Conservation (phyloP, 2,797 vertebrate species). For the Pelodytes ibericus region DNA sequence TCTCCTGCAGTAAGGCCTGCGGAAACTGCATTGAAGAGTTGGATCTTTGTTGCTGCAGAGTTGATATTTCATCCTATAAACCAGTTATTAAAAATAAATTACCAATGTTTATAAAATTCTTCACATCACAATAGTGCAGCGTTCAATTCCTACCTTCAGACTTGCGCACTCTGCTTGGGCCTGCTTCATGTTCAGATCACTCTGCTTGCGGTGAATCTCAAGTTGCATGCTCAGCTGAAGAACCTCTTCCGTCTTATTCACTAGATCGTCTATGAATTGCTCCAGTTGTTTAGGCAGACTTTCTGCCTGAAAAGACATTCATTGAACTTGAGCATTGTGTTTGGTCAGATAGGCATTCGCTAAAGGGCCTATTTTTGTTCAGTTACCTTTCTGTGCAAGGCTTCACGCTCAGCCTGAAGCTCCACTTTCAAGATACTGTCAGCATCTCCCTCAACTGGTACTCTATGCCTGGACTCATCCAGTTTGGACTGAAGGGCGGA, state of each 20-base stretch:
- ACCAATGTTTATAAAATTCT: neutral
- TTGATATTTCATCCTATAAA: constrained; percentile 18
- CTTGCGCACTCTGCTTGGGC: constrained; percentile 67
- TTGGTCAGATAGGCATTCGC: neutral
- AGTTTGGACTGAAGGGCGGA: constrained; percentile 85
- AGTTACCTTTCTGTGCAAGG: constrained; percentile 71
- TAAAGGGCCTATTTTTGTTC: neutral
- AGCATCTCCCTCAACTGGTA: constrained; percentile 62
- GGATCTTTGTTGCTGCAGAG: constrained; percentile 17
- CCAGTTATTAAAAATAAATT: constrained; percentile 5
- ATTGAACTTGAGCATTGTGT: no score
- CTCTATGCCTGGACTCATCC: constrained; percentile 79
- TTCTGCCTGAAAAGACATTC: constrained; percentile 72
- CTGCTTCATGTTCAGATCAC: constrained; percentile 58
- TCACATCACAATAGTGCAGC: no score
- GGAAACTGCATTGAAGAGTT: constrained; percentile 67
- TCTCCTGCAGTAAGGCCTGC: constrained; percentile 82
- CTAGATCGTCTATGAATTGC: constrained; percentile 75
- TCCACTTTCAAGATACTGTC: constrained; percentile 74
- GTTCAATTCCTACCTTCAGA: constrained; percentile 70
- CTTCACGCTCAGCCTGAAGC: constrained; percentile 73
- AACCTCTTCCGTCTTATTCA: constrained; percentile 78
- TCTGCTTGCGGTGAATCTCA: constrained; percentile 72
- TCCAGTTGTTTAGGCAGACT: constrained; percentile 77
- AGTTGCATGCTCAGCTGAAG: constrained; percentile 79